Evolutionary conservation across 2,113 vertebrate species (phyloP).

Genomic region (Chionis minor): DNA sequence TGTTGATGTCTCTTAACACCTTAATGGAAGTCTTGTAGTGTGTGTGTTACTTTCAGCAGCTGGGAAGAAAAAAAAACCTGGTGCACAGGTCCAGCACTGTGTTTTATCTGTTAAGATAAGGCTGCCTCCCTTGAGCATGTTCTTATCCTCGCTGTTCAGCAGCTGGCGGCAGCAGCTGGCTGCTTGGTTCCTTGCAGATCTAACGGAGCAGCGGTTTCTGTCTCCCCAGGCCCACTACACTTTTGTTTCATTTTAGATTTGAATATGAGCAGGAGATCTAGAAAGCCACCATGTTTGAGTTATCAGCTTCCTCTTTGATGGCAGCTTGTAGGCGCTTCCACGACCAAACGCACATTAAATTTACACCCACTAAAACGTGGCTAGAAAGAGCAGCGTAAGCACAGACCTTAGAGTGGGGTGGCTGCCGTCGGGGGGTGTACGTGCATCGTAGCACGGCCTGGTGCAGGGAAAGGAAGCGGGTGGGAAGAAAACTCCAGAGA

Average conservation of each 20-base stretch:
- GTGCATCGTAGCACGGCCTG: no score
- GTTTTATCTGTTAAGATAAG: no score
- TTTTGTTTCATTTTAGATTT: rapidly evolving
- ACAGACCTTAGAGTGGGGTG: rapidly evolving
- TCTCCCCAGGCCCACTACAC: rapidly evolving
- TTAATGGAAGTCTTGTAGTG: neutral
- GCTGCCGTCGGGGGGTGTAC: neutral
- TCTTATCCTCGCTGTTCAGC: neutral
- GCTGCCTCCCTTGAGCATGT: neutral
- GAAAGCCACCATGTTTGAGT: neutral
- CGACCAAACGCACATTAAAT: neutral
- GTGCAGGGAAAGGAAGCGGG: rapidly evolving
- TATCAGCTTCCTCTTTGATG: neutral
- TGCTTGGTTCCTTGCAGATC: no score
- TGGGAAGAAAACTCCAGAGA: neutral
- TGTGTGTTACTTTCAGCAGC: no score
- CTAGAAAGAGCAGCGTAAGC: neutral
- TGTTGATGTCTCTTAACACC: neutral
- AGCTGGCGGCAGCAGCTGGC: neutral
- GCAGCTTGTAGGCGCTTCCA: neutral
- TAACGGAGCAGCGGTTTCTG: no score
- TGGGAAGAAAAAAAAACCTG: no score
- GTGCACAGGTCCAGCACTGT: no score
- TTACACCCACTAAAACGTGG: no score
- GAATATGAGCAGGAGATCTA: neutral